A percentile compares a stretch with the other conserved stretches of the same genome.
Evolutionary conservation across 2,113 vertebrate genomes (phyloP).

Genomic region (Fregata magnificens): DNA sequence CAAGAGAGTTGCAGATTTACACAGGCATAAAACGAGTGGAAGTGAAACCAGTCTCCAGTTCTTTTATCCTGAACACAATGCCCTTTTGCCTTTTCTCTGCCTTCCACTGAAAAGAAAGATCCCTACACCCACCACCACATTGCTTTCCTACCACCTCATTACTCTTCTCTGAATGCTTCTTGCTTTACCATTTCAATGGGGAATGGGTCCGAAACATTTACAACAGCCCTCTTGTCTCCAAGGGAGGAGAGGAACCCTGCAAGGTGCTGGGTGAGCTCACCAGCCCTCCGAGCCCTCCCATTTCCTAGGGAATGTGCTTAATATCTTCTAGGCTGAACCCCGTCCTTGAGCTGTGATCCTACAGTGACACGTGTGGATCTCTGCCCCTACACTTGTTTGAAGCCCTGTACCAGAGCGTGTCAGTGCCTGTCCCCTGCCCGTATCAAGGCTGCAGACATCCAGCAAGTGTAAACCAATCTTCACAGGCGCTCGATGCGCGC

Average conservation of each 20-base stretch:
- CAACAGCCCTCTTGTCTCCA: not conserved
- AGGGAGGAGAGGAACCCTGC: not conserved
- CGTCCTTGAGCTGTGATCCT: not conserved
- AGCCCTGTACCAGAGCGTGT: not conserved
- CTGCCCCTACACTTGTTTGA: not conserved
- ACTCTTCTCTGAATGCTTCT: constrained; percentile 39
- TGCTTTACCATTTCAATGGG: constrained; percentile 36
- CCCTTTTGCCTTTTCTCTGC: constrained; percentile 30
- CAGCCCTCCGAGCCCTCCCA: not conserved
- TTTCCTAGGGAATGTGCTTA: not conserved
- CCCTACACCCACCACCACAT: constrained; percentile 28
- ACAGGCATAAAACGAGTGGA: constrained; percentile 26
- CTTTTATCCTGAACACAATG: constrained; percentile 27
- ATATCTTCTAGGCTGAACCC: not conserved
- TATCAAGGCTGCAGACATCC: not conserved
- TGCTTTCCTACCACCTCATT: constrained; percentile 60
- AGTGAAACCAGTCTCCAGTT: constrained; percentile 18
- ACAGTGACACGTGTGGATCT: not conserved
- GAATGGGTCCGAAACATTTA: not conserved
- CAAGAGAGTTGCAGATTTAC: not conserved
- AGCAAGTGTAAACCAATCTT: not conserved
- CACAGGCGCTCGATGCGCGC: not conserved
- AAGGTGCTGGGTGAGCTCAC: not conserved
- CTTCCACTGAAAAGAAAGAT: constrained; percentile 32
- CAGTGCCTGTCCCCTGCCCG: not conserved